phyloP scores from a whole-genome alignment of 2,113 vertebrate species.

The Eublepharis macularius region DNA sequence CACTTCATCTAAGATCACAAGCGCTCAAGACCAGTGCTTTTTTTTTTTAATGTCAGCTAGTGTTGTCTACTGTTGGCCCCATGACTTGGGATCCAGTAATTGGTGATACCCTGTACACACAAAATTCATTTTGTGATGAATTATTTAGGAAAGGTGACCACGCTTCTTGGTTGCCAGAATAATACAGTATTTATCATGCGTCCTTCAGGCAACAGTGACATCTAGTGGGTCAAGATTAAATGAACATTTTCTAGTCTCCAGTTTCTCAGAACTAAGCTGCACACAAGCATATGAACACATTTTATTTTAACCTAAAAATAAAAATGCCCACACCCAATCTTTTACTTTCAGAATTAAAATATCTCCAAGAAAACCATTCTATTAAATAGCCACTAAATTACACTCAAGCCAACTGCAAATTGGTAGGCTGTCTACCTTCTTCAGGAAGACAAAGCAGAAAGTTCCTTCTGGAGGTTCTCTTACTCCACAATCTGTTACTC shows the following conservation, averaged over 20 bases:
- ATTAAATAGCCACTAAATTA: background rate
- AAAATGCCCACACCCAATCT: background rate
- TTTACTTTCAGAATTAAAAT: background rate
- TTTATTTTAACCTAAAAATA: background rate
- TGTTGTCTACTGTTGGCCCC: background rate
- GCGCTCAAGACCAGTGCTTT: background rate
- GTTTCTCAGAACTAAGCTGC: rapidly evolving
- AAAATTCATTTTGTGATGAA: rapidly evolving
- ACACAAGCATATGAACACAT: background rate
- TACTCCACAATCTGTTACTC: background rate
- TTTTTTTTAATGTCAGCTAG: background rate
- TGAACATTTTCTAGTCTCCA: background rate
- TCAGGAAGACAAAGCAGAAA: background rate
- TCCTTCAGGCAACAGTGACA: background rate
- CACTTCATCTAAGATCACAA: background rate
- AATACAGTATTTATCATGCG: background rate
- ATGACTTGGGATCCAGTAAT: background rate
- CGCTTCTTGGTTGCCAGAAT: background rate
- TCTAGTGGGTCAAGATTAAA: background rate
- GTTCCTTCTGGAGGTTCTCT: background rate
- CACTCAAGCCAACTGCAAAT: background rate
- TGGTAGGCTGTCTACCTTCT: background rate
- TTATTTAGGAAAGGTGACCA: rapidly evolving
- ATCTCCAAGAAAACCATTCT: slow-evolving; percentile 5
- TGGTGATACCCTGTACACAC: background rate